A percentile compares a stretch with the other conserved stretches of the same genome.
Evolutionary conservation across 2,888 invertebrate genomes (phyloP).

Genomic region (Nowickia ferox): DNA sequence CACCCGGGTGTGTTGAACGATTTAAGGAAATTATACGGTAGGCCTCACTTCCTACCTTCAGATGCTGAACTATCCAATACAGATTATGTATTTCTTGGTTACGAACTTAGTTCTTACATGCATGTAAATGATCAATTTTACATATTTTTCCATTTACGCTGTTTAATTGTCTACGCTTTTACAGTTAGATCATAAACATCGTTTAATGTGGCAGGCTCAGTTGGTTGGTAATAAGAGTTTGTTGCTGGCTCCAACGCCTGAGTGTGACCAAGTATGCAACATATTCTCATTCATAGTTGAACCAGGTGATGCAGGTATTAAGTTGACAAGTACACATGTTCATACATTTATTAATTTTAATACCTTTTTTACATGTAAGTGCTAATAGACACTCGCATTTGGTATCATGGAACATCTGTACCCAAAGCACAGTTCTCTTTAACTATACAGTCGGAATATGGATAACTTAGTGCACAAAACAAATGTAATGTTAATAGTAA

Average conservation of each 20-base stretch:
- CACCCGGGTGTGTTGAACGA: slow-evolving; percentile 90
- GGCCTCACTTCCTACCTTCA: slow-evolving; percentile 93
- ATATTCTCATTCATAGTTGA: slow-evolving; percentile 90
- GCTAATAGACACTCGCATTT: slow-evolving; percentile 93
- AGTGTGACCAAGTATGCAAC: slow-evolving; percentile 91
- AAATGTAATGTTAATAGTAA: background rate
- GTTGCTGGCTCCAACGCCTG: slow-evolving; percentile 92
- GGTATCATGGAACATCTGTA: slow-evolving; percentile 95
- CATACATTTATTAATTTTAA: background rate
- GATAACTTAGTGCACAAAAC: slow-evolving; percentile 83
- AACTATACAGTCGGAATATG: slow-evolving; percentile 96
- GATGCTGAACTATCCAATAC: slow-evolving; percentile 94
- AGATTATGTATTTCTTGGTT: slow-evolving; percentile 96
- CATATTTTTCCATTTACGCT: background rate
- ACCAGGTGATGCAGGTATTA: slow-evolving; percentile 92
- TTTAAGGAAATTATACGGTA: slow-evolving; percentile 89
- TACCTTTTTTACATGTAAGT: slow-evolving; percentile 84
- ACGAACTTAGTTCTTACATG: slow-evolving; percentile 94
- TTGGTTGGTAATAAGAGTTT: slow-evolving; percentile 93
- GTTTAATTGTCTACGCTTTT: slow-evolving; percentile 70
- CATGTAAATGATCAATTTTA: slow-evolving; percentile 86
- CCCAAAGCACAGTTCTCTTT: slow-evolving; percentile 92
- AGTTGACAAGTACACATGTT: background rate
- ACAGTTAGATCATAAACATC: slow-evolving; percentile 94
- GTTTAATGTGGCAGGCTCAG: slow-evolving; percentile 97